Percentiles rank a stretch among this genome's conserved stretches.
Conservation (phyloP, 2,797 vertebrate genomes). For the Spheniscus humboldti region DNA sequence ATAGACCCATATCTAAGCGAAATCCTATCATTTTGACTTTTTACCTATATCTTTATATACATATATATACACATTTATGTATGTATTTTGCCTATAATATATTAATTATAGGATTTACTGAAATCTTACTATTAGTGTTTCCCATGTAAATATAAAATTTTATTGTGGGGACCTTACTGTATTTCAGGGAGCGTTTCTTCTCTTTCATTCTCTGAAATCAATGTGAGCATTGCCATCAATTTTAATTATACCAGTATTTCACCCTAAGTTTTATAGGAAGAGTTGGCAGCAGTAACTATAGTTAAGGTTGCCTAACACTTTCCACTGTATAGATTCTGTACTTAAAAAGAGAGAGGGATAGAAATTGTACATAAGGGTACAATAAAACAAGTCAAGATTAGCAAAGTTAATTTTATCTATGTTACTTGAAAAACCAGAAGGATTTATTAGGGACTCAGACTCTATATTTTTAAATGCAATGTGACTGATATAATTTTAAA, state of each 20-base stretch:
- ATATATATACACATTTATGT: background rate
- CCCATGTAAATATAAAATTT: background rate
- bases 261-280: conserved; percentile 15
- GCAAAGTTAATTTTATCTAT: conserved; percentile 55
- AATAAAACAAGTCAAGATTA: conserved; percentile 68
- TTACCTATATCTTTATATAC: background rate
- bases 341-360: conserved; percentile 7
- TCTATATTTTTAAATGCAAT: conserved; percentile 35
- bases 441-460: conserved; percentile 58
- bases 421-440: conserved; percentile 40
- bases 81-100: background rate
- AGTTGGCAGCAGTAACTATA: conserved; percentile 26
- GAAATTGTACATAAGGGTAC: background rate
- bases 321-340: background rate
- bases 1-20: background rate
- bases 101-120: background rate
- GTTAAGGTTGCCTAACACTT: conserved; percentile 52
- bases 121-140: background rate
- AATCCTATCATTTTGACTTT: background rate
- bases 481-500: conserved; percentile 60
- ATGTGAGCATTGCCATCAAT: conserved; percentile 10
- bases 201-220: conserved; percentile 38
- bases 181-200: background rate
- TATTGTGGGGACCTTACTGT: background rate
- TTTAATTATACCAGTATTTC: conserved; percentile 42